A percentile compares a stretch with the other conserved stretches of the same genome.
These are phyloP conservation scores for Hydrozoanthus gracilis DNA, from an alignment of 92 coral and sea anemone species.

Conservation along the genomic window DNA sequence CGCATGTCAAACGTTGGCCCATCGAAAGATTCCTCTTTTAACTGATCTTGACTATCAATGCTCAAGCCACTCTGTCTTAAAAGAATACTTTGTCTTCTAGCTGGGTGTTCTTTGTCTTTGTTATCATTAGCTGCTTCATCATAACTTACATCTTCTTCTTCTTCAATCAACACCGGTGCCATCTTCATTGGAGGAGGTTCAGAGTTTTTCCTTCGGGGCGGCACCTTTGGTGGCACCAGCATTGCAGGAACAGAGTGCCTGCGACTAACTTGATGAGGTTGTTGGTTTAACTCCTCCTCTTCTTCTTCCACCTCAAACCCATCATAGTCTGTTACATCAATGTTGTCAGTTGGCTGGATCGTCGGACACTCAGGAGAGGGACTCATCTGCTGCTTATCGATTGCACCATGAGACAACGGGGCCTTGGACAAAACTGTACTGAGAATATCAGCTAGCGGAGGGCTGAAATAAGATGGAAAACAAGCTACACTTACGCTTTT, in stretches of 20 bases:
- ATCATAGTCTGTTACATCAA: constrained; percentile 74
- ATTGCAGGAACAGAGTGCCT: constrained; percentile 48
- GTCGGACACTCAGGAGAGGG: constrained; percentile 19
- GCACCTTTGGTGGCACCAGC: constrained; percentile 29
- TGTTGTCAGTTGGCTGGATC: constrained; percentile 54
- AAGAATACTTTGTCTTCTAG: constrained; percentile 75
- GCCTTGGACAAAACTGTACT: not conserved
- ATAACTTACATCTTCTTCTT: constrained; percentile 5
- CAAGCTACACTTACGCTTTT: too few relatives aligned
- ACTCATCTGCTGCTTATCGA: not conserved
- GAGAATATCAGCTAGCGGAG: not conserved
- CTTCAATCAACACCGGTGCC: constrained; percentile 13
- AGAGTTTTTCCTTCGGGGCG: constrained; percentile 34
- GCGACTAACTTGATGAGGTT: constrained; percentile 35
- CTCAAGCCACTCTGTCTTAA: constrained; percentile 76
- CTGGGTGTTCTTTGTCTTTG: constrained; percentile 29
- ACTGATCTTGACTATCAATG: constrained; percentile 52
- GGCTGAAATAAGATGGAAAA: not conserved
- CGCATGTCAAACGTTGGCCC: constrained; percentile 76
- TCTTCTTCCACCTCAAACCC: constrained; percentile 80
- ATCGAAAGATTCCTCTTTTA: constrained; percentile 11
- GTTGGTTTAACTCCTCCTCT: constrained; percentile 42
- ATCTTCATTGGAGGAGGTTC: constrained; percentile 35
- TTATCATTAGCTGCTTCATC: not conserved
- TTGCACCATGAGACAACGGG: not conserved